Conservation (phyloP, 2,797 vertebrate species). For the Thunnus albacares region DNA sequence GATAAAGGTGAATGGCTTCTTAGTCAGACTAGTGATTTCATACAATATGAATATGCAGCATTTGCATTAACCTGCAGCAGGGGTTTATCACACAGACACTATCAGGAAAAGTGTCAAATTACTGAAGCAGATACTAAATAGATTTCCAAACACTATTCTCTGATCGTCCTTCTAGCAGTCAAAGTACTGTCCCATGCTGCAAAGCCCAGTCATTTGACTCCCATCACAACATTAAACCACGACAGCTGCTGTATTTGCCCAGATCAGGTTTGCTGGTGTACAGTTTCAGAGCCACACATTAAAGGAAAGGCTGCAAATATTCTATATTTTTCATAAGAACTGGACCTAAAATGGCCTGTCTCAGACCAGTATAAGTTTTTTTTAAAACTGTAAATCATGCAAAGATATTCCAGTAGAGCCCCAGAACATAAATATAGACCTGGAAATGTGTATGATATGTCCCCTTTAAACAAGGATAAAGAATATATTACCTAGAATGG, state of each 20-base stretch:
- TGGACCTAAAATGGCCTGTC: too few relatives aligned
- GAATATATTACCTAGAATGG: too few relatives aligned
- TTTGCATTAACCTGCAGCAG: slow-evolving; percentile 5
- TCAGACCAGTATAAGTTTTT: too few relatives aligned
- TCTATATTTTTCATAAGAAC: background rate
- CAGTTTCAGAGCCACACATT: background rate
- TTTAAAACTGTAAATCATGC: too few relatives aligned
- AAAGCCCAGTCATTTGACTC: background rate
- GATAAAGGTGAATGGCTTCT: slow-evolving; percentile 26
- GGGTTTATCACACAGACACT: background rate
- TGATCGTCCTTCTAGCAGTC: background rate
- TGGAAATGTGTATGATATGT: too few relatives aligned
- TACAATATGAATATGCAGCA: slow-evolving; percentile 10
- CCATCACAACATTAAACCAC: background rate
- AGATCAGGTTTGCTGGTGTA: background rate
- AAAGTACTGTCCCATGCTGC: background rate
- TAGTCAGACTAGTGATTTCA: slow-evolving; percentile 19
- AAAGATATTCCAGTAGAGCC: too few relatives aligned
- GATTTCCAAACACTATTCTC: background rate
- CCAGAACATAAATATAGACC: too few relatives aligned
- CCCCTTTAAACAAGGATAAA: too few relatives aligned
- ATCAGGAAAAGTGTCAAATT: slow-evolving; percentile 1
- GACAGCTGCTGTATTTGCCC: background rate
- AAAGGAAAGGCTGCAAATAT: background rate
- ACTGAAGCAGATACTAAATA: background rate